Percentiles rank a stretch among this genome's conserved stretches.
Conservation (phyloP, 2,888 invertebrate species). For the Xanthia togata region DNA sequence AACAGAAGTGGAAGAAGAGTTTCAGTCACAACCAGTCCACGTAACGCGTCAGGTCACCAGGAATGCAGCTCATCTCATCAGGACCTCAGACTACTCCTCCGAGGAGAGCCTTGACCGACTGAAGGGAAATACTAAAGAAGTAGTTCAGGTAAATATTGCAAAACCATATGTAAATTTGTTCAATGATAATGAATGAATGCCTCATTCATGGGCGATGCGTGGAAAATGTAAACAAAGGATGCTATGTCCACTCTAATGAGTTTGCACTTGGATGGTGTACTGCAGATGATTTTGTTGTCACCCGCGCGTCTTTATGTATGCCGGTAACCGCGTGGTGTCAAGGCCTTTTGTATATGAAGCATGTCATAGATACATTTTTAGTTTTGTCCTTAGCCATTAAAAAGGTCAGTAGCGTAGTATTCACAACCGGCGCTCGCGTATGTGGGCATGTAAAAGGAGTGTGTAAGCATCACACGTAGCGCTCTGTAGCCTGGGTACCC, state of each 20-base stretch:
- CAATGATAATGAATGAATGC: constrained; percentile 27
- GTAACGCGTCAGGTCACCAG: constrained; percentile 80
- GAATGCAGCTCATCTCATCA: constrained; percentile 74
- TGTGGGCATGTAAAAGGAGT: neutral
- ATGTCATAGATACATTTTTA: neutral
- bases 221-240: constrained; percentile 49
- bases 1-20: constrained; percentile 74
- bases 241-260: constrained; percentile 34
- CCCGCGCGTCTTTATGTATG: neutral
- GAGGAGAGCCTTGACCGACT: constrained; percentile 84
- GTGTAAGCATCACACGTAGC: neutral
- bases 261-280: constrained; percentile 7
- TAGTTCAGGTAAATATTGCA: constrained; percentile 80
- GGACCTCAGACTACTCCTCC: constrained; percentile 92
- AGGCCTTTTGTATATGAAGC: constrained; percentile 30
- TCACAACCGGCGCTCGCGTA: neutral
- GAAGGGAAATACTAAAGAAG: constrained; percentile 80
- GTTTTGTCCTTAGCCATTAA: constrained; percentile 7
- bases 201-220: constrained; percentile 36
- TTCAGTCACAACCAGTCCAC: constrained; percentile 75
- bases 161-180: constrained; percentile 28
- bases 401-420: constrained; percentile 1
- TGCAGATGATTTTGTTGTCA: constrained; percentile 31
- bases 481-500: neutral
- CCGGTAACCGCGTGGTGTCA: constrained; percentile 25